Evolutionary conservation across 1,140 invertebrate species (phyloP), one percentile per base, ranked within the genome.

Genomic region (Halesus radiatus): DNA sequence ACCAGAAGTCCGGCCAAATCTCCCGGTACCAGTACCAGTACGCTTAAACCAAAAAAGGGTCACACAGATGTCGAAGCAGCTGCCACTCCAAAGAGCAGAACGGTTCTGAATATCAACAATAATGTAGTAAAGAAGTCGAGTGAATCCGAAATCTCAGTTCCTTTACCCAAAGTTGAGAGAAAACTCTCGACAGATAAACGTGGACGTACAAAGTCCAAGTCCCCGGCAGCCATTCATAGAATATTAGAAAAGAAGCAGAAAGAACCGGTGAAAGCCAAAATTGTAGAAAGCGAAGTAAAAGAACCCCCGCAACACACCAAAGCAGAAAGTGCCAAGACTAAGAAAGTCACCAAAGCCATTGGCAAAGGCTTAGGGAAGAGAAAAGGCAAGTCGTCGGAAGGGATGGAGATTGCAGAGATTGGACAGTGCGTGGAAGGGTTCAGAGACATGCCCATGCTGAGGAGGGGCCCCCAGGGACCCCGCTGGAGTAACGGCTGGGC

Each of bases 401-500:
- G 18, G 23, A 16, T 58, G 64, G 74, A 73, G 78, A 54, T 23
- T 52, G 85, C 84, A 1, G 68, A 72, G 10, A 52, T 18, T 22
- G 68, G 45, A 16, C 82, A 85, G 79, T 86, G 83, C 84, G 74
- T 80, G 86, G 89, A 50, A 86, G 84, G 84, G 83, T 85, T 78
- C 76, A 79, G 50, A 80, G 89, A 82, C 54, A 29, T 73, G 50
- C 75, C 76, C 60, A 29, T 75, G 4, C 85, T 85, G 0, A 84
- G 86, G 68, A 85, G 85, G 16, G 50, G 75, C 16, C 79, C 80
- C 18, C 66, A 90, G 26, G 90, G 91, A 81, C 95, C 95, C 3
- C 94, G 94, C 80, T 97, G 95, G 95, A 96, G 94, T 84, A 97
- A 98, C 85, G 96, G 96, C 5, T 98, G 97, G 97, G 93, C 92